Percentiles rank a stretch among this genome's conserved stretches.
Conservation (phyloP, 2,888 invertebrate genomes). For the Trissolcus japonicus region DNA sequence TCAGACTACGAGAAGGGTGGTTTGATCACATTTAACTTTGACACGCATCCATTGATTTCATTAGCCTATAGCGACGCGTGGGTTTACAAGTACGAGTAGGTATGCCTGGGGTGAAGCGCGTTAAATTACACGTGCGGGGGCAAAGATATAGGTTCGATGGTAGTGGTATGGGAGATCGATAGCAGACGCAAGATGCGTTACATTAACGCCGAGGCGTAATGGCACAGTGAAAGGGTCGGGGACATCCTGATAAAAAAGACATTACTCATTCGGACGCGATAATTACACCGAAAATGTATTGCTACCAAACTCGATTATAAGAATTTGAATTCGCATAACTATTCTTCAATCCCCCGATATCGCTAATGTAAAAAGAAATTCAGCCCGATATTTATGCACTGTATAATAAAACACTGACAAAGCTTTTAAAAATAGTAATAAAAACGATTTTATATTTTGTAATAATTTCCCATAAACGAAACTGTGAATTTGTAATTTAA, state of each 20-base stretch:
- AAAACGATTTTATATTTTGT: too few relatives aligned
- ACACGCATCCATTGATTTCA: slow-evolving; percentile 75
- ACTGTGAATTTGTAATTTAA: too few relatives aligned
- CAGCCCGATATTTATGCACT: neutral
- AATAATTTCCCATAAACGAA: too few relatives aligned
- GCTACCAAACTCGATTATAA: slow-evolving; percentile 57
- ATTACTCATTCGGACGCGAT: slow-evolving; percentile 72
- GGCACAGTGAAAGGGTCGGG: slow-evolving; percentile 63
- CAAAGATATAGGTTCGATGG: slow-evolving; percentile 42
- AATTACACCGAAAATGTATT: slow-evolving; percentile 67
- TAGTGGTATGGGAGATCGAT: slow-evolving; percentile 43
- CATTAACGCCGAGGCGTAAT: slow-evolving; percentile 72
- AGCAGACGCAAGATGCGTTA: slow-evolving; percentile 65
- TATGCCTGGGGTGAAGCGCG: slow-evolving; percentile 53
- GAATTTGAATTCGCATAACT: slow-evolving; percentile 55
- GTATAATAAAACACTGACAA: too few relatives aligned
- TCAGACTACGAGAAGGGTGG: slow-evolving; percentile 56
- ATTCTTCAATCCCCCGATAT: slow-evolving; percentile 55
- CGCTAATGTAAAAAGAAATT: slow-evolving; percentile 53
- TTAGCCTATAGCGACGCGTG: slow-evolving; percentile 71
- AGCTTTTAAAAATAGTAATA: too few relatives aligned
- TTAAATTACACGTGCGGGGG: slow-evolving; percentile 60
- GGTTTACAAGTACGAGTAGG: slow-evolving; percentile 59
- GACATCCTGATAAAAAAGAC: slow-evolving; percentile 71
- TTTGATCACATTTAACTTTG: slow-evolving; percentile 71